Conservation (phyloP, 1,140 invertebrate species). For the Paracyclopina nana region DNA sequence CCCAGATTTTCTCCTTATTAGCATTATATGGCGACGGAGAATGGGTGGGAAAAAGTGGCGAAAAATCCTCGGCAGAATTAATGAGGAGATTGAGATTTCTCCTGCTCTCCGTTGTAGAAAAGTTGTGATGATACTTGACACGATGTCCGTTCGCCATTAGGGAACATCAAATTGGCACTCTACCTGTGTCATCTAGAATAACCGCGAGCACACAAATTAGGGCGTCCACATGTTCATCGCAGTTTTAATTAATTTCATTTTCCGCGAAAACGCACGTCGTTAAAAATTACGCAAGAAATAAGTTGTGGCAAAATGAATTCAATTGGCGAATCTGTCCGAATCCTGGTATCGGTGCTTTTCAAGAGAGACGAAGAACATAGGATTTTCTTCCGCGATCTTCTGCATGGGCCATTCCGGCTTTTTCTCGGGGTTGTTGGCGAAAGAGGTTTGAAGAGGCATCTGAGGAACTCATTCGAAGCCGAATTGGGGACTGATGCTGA, state of each 20-base stretch:
- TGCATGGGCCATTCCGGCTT: background rate
- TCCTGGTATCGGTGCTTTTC: background rate
- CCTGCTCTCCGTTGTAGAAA: no score
- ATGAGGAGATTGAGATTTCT: no score
- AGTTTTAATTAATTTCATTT: conserved; percentile 2
- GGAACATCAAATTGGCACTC: no score
- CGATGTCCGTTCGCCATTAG: no score
- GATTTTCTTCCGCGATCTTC: background rate
- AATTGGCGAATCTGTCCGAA: conserved; percentile 1
- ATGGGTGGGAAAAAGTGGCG: no score
- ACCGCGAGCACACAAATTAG: no score
- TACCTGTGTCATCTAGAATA: no score
- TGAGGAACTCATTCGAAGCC: background rate
- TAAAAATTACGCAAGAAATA: background rate
- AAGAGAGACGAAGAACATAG: background rate
- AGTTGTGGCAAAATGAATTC: background rate
- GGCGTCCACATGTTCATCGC: background rate
- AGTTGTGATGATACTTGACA: no score
- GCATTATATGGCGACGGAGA: no score
- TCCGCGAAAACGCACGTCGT: background rate
- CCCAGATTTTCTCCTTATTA: no score
- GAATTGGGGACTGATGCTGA: background rate
- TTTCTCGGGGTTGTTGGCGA: background rate
- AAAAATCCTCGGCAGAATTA: no score
- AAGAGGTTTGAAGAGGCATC: background rate